phyloP scores from a whole-genome alignment of 2,888 invertebrate genomes.

The Tipula vernalis region DNA sequence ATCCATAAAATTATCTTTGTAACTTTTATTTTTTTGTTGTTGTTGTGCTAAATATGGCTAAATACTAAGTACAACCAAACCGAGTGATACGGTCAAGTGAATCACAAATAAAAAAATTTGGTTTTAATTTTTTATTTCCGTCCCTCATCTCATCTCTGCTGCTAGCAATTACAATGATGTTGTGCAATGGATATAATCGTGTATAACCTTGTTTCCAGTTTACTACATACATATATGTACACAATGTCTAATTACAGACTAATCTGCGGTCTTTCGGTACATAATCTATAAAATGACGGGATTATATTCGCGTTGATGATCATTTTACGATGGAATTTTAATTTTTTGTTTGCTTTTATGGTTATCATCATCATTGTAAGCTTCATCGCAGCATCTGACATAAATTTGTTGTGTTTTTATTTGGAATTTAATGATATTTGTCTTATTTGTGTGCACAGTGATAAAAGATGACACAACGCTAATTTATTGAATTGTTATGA shows the following conservation, averaged over 20 bases:
- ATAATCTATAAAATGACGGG: not conserved
- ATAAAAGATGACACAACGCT: not conserved
- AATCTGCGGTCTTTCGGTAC: not conserved
- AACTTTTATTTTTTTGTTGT: not conserved
- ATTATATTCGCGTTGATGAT: not conserved
- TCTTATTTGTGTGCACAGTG: not conserved
- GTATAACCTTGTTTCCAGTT: not conserved
- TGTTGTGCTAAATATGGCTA: not conserved
- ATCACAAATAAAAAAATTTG: not conserved
- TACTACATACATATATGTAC: not conserved
- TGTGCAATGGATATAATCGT: not conserved
- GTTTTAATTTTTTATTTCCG: not conserved
- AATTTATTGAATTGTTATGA: not conserved
- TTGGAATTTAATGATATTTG: not conserved
- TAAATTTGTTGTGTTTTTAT: not conserved
- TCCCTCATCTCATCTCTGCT: not conserved
- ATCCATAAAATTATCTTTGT: not conserved
- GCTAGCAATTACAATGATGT: not conserved
- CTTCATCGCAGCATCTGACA: not conserved
- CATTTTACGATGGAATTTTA: not conserved
- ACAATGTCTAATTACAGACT: not conserved
- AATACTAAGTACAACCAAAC: not conserved
- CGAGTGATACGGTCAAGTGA: not conserved
- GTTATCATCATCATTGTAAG: not conserved
- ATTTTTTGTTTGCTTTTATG: not conserved